phyloP scores from a whole-genome alignment of 2,113 vertebrate genomes.

The Cyanocitta stelleri region DNA sequence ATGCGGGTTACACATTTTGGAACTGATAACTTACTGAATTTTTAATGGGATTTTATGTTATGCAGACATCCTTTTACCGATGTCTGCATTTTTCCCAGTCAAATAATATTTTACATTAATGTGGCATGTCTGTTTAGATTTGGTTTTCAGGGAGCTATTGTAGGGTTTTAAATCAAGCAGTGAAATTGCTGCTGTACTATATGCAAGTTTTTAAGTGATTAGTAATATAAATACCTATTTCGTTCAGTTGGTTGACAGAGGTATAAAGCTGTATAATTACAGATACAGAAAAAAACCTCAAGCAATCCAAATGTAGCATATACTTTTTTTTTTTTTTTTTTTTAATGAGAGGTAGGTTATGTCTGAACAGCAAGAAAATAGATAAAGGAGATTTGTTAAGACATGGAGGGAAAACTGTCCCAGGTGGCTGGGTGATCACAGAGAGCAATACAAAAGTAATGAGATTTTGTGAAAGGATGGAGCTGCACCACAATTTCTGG shows the following conservation, averaged over 20 bases:
- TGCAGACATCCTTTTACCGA: neutral
- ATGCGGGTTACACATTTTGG: neutral
- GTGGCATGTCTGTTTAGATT: neutral
- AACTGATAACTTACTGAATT: neutral
- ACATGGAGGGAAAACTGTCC: neutral
- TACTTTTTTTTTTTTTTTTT: neutral
- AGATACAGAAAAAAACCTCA: neutral
- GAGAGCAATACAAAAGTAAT: neutral
- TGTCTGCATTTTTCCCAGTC: neutral
- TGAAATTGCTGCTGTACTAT: neutral
- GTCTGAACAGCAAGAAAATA: neutral
- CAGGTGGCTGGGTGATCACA: neutral
- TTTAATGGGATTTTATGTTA: conserved; percentile 17
- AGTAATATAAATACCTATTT: neutral
- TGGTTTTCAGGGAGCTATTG: conserved; percentile 3
- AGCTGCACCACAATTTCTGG: neutral
- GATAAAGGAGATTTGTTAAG: neutral
- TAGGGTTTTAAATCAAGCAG: neutral
- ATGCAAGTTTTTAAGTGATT: neutral
- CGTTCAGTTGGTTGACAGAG: neutral
- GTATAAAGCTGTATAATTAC: neutral
- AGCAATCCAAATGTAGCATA: neutral
- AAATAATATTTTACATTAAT: conserved; percentile 9
- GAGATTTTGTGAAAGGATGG: neutral
- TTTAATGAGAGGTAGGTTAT: neutral